Evolutionary conservation across 2,888 invertebrate genomes (phyloP).

Genomic region (Sturmia bella): DNA sequence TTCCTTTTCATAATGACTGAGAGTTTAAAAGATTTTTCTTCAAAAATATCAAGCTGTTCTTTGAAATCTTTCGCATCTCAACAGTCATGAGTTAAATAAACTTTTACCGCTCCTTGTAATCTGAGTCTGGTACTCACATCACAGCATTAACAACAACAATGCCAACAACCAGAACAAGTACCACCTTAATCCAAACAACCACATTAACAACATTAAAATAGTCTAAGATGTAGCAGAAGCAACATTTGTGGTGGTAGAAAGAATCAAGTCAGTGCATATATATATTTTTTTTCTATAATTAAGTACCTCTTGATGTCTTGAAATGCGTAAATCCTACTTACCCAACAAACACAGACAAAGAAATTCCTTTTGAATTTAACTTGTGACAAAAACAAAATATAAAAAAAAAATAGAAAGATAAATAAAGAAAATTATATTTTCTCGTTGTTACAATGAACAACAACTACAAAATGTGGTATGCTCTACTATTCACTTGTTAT

Average conservation of each 20-base stretch:
- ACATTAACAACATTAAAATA: conserved; percentile 39
- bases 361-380: conserved; percentile 33
- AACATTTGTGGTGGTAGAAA: conserved; percentile 27
- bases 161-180: background rate
- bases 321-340: conserved; percentile 66
- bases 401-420: too few species aligned
- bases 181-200: conserved; percentile 23
- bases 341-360: conserved; percentile 24
- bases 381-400: conserved; percentile 5
- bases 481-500: background rate
- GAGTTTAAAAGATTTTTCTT: conserved; percentile 19
- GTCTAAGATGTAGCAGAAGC: conserved; percentile 4
- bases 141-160: background rate
- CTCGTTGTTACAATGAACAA: conserved; percentile 8
- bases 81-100: conserved; percentile 32
- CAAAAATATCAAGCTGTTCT: conserved; percentile 21
- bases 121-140: conserved; percentile 20
- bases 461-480: conserved; percentile 2
- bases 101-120: conserved; percentile 38
- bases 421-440: conserved; percentile 1
- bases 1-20: conserved; percentile 10
- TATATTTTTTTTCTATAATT: conserved; percentile 52
- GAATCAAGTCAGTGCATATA: conserved; percentile 49
- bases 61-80: conserved; percentile 26
- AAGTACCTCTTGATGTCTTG: conserved; percentile 67